phyloP scores from a whole-genome alignment of 2,797 vertebrate species.

The Falco peregrinus region DNA sequence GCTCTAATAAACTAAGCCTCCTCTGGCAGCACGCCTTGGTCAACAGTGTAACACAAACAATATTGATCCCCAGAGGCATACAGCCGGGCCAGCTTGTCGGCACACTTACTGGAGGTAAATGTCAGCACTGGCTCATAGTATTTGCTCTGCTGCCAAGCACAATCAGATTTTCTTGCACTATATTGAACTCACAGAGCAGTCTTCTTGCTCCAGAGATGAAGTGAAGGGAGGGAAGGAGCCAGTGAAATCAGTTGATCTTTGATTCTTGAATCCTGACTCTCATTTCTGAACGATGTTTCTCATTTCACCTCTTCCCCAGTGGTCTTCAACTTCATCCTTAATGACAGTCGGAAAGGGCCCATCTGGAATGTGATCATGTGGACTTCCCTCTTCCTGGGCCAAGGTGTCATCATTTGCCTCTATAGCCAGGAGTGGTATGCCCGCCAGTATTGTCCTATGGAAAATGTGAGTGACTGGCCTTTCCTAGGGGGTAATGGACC shows the following conservation, averaged over 20 bases:
- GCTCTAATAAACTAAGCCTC: background rate
- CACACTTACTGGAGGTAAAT: background rate
- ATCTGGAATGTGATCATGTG: constrained; percentile 98
- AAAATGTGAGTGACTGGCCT: constrained; percentile 80
- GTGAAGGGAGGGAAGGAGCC: background rate
- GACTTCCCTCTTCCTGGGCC: constrained; percentile 91
- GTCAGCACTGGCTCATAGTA: background rate
- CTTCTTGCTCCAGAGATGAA: background rate
- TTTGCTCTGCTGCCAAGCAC: background rate
- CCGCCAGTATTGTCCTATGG: constrained; percentile 86
- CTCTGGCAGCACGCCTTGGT: background rate
- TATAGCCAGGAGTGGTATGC: constrained; percentile 99
- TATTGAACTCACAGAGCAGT: background rate
- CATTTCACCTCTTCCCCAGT: constrained; percentile 68
- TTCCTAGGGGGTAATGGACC: background rate
- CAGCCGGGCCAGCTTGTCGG: background rate
- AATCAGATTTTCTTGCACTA: background rate
- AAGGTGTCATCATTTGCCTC: constrained; percentile 91
- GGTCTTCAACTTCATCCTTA: constrained; percentile 94
- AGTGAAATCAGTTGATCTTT: background rate
- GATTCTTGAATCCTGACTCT: background rate
- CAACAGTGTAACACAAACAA: background rate
- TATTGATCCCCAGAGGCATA: background rate
- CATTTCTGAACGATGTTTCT: background rate
- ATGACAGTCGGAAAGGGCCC: constrained; percentile 91